These are phyloP conservation scores for Drepanosiphum platanoidis DNA, from an alignment of 2,888 invertebrate species.

Conservation along the genomic window DNA sequence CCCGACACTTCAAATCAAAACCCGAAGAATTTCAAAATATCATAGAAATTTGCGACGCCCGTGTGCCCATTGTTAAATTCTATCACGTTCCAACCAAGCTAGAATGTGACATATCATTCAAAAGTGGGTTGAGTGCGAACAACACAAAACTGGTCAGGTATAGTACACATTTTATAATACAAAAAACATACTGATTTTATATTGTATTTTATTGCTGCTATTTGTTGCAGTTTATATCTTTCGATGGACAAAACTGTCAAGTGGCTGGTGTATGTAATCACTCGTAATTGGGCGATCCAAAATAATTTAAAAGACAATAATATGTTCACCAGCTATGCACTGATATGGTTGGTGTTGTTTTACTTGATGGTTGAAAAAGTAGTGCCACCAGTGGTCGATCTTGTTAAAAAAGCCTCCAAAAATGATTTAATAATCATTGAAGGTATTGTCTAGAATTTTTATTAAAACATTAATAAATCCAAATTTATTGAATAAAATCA, in stretches of 20 bases:
- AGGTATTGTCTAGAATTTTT: conserved; percentile 9
- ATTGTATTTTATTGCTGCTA: background rate
- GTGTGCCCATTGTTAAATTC: conserved; percentile 63
- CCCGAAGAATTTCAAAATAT: conserved; percentile 45
- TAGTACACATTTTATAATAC: too few relatives aligned
- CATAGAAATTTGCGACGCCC: conserved; percentile 50
- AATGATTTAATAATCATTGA: conserved; percentile 8
- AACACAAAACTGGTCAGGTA: conserved; percentile 63
- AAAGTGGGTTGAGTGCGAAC: conserved; percentile 62
- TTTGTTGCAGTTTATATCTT: conserved; percentile 63
- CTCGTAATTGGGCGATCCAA: conserved; percentile 63
- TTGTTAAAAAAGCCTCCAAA: background rate
- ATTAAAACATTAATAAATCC: too few relatives aligned
- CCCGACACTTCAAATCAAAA: background rate
- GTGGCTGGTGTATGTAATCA: conserved; percentile 64
- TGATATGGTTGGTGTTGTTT: conserved; percentile 64
- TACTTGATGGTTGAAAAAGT: conserved; percentile 64
- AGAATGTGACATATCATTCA: conserved; percentile 63
- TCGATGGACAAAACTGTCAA: conserved; percentile 60
- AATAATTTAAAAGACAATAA: conserved; percentile 63
- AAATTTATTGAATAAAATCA: background rate
- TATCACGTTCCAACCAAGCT: conserved; percentile 57
- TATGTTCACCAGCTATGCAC: conserved; percentile 63
- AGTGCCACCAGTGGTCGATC: conserved; percentile 62
- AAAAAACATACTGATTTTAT: too few relatives aligned